phyloP scores from a whole-genome alignment of 2,888 invertebrate species.

The Tuta absoluta region DNA sequence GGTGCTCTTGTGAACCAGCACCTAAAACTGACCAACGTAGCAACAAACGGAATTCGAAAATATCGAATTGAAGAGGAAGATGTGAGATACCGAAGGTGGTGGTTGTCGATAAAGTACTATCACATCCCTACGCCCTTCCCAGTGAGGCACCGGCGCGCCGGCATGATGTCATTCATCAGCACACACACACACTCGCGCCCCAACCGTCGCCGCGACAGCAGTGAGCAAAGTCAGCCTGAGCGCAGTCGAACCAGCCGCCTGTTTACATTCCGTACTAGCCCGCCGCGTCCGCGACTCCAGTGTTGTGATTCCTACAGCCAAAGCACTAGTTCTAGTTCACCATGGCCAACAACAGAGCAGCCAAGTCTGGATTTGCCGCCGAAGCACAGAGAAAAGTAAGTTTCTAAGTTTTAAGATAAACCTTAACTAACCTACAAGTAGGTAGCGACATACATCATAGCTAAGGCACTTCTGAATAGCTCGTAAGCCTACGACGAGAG shows the following conservation, averaged over 20 bases:
- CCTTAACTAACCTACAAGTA: constrained; percentile 39
- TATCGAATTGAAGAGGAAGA: no score
- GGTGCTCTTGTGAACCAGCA: no score
- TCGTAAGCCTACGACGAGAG: constrained; percentile 4
- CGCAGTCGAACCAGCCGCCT: constrained; percentile 54
- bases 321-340: constrained; percentile 53
- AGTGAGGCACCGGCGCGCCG: constrained; percentile 38
- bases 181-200: constrained; percentile 69
- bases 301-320: constrained; percentile 58
- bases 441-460: constrained; percentile 18
- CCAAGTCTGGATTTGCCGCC: constrained; percentile 97
- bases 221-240: constrained; percentile 9
- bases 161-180: constrained; percentile 76
- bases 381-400: constrained; percentile 97
- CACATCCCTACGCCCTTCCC: constrained; percentile 19
- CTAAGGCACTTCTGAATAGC: constrained; percentile 30
- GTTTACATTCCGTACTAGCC: constrained; percentile 73
- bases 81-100: no score
- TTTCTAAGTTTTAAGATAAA: constrained; percentile 33
- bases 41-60: no score
- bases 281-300: constrained; percentile 56
- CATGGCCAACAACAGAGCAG: constrained; percentile 92
- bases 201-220: constrained; percentile 46
- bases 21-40: no score
- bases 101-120: constrained; percentile 25